Base-by-base conservation (phyloP, 2,797 vertebrate genomes). In the Sebastes paucispinis region DNA sequence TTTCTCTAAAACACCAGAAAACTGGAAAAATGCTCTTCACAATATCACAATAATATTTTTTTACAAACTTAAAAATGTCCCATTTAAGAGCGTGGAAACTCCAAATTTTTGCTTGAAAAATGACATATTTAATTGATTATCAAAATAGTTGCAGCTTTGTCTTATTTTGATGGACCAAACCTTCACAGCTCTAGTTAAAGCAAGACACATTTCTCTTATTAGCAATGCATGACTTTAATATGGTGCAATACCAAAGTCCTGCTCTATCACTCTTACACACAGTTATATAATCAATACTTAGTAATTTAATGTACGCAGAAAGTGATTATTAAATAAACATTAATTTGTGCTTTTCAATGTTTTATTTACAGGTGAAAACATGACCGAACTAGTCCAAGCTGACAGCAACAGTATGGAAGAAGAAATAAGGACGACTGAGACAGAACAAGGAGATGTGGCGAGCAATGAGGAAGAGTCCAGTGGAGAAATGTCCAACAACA, bases 391-490 rank as follows among this genome's bases (percentile, higher is more conserved):
- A 24, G 27, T 69, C 64, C 55, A 54, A 34, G n/a, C 76, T 70
- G 69, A 86, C 71, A 60, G 58, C 50, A 59, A 24, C 63, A 73
- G 27, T n/a, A 92, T 91, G 90, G 91, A 92, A 54, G 86, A 90
- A 20, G 86, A 88, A 72, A 52, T 36, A 16, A 62, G 3, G 16
- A 75, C 27, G 59, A 29, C 43, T 10, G 79, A 84, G 59, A 22
- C n/a, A 4, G 88, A 87, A 65, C 87, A 86, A 74, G 87, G 39
- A 54, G 88, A 84, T 20, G 63, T 43, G 34, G 73, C 52, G 16
- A 86, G 8, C 58, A 82, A 50, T 60, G 79, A 90, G 47, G 85
- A 6, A 10, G 74, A 87, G 62, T 34, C 88, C 14, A 68, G 66
- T 32, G 74, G 4, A 12, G 82, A 85, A 8, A 32, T 69, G 14